phyloP scores from a whole-genome alignment of 2,113 vertebrate species.

The Paracanthobrama guichenoti region DNA sequence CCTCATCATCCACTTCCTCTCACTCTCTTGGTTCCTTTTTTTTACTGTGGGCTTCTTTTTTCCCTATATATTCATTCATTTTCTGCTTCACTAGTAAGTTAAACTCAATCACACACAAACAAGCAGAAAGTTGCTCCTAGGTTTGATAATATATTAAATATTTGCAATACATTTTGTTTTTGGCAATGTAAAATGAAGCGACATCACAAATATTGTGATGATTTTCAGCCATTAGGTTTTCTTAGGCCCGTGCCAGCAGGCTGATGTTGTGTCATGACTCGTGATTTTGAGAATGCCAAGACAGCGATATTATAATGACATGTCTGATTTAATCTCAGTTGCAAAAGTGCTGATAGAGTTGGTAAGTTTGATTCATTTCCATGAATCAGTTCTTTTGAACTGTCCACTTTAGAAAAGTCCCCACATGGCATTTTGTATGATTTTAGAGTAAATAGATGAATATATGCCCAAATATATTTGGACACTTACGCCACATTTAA shows the following conservation, averaged over 20 bases:
- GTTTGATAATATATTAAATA: background rate
- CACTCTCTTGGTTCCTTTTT: background rate
- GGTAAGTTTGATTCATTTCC: constrained; percentile 1
- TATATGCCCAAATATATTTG: background rate
- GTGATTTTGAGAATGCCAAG: background rate
- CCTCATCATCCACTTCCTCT: background rate
- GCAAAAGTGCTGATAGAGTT: constrained; percentile 18
- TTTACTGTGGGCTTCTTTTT: background rate
- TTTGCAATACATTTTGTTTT: background rate
- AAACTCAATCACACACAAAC: background rate
- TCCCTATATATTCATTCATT: background rate
- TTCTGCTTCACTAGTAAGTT: background rate
- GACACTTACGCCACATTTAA: background rate
- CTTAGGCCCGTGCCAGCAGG: background rate
- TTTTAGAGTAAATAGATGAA: background rate
- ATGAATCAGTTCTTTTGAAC: background rate
- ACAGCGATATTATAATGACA: constrained; percentile 1
- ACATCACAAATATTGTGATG: constrained; percentile 4
- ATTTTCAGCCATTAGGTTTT: background rate
- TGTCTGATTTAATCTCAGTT: constrained; percentile 7
- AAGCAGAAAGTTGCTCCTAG: background rate
- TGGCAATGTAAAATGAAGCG: background rate
- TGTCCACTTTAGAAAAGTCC: background rate
- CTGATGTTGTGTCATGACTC: constrained; percentile 15
- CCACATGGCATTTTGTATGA: background rate